Percentiles rank a stretch among this genome's conserved stretches.
Conservation (phyloP, 2,888 invertebrate genomes). For the Agrilus mali region DNA sequence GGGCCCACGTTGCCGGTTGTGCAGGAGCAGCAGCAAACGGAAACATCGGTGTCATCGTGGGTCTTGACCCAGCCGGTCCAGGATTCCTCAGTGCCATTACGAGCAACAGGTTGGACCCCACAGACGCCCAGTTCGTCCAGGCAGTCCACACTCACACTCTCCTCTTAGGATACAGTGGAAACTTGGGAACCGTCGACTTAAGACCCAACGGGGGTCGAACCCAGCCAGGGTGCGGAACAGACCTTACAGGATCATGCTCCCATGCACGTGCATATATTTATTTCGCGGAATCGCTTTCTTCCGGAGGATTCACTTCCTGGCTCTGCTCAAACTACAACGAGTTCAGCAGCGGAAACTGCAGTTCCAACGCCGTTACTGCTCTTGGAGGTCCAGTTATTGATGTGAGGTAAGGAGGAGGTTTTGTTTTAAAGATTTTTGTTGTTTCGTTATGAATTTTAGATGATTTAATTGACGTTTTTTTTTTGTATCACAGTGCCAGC, state of each 20-base stretch:
- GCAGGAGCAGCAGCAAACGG: constrained; percentile 10
- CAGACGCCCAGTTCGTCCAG: constrained; percentile 27
- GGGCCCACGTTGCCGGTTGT: constrained; percentile 13
- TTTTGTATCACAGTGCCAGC: too few relatives aligned
- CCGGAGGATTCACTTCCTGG: constrained; percentile 21
- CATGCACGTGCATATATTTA: constrained; percentile 33
- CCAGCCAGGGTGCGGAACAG: constrained; percentile 28
- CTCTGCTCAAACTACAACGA: constrained; percentile 13
- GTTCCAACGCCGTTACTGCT: constrained; percentile 9
- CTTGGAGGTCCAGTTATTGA: constrained; percentile 16
- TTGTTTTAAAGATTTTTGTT: too few relatives aligned
- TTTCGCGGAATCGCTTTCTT: constrained; percentile 32
- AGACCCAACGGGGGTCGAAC: constrained; percentile 27
- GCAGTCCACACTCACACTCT: constrained; percentile 26
- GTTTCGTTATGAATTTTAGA: too few relatives aligned
- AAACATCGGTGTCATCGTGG: constrained; percentile 10
- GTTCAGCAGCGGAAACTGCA: constrained; percentile 15
- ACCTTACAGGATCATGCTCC: constrained; percentile 29
- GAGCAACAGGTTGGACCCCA: constrained; percentile 21
- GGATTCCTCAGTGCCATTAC: constrained; percentile 9
- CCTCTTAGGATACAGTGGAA: constrained; percentile 15
- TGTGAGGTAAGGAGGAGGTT: constrained; percentile 6
- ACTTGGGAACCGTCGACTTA: constrained; percentile 27
- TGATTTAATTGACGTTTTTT: too few relatives aligned
- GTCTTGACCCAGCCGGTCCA: constrained; percentile 13